A percentile compares a stretch with the other conserved stretches of the same genome.
Evolutionary conservation across 2,888 invertebrate species (phyloP).

Genomic region (Andrena trimmerana): DNA sequence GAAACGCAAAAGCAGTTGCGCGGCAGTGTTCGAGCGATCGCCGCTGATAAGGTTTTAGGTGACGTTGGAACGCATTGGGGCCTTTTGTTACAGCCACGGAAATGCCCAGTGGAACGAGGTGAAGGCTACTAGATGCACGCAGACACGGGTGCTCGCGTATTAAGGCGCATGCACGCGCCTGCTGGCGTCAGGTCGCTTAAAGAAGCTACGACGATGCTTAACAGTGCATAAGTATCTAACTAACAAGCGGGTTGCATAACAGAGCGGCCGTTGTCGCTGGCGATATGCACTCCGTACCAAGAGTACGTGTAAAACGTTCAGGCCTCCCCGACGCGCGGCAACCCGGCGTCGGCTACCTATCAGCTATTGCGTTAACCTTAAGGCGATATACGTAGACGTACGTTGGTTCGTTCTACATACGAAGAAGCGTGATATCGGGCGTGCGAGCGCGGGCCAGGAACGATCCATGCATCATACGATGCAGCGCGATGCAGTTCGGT

Average conservation of each 20-base stretch:
- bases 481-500: slow-evolving; percentile 8
- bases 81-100: slow-evolving; percentile 78
- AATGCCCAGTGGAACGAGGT: slow-evolving; percentile 83
- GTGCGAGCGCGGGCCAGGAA: neutral
- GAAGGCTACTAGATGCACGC: slow-evolving; percentile 79
- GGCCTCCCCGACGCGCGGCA: slow-evolving; percentile 17
- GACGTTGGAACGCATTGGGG: slow-evolving; percentile 62
- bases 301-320: slow-evolving; percentile 44
- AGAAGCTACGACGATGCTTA: slow-evolving; percentile 66
- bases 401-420: slow-evolving; percentile 35
- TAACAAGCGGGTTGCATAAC: slow-evolving; percentile 76
- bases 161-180: slow-evolving; percentile 10
- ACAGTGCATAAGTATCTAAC: slow-evolving; percentile 66
- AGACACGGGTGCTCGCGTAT: slow-evolving; percentile 52
- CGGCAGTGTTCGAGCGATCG: neutral
- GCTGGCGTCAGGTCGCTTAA: slow-evolving; percentile 56
- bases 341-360: slow-evolving; percentile 56
- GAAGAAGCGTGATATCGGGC: neutral
- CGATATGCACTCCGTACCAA: slow-evolving; percentile 69
- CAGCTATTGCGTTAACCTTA: slow-evolving; percentile 67
- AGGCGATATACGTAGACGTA: slow-evolving; percentile 53
- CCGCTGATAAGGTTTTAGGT: slow-evolving; percentile 46
- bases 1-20: neutral
- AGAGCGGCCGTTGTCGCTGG: slow-evolving; percentile 29
- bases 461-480: neutral